Base-by-base conservation (phyloP, 2,113 vertebrate genomes). In the Scomber colias region DNA sequence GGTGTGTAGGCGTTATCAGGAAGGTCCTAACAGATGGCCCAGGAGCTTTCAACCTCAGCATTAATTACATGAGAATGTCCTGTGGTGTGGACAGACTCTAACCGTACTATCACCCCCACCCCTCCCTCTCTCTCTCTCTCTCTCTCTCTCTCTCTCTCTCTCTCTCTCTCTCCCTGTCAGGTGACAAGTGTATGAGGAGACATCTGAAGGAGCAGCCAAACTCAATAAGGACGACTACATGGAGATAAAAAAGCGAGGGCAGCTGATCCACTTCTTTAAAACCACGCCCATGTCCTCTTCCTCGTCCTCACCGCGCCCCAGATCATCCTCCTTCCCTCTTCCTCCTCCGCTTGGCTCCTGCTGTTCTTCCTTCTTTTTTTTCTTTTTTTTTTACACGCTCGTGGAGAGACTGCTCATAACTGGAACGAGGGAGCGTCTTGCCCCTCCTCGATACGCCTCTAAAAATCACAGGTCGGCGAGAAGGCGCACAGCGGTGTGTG, bases 1-100 rank as follows among this genome's bases (percentile, higher is more conserved):
- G 68, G 74, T 78, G 86, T 67, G 87, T 59, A 68, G 71, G 48
- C 62, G 54, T 63, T 70, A 81, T 86, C 87, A 80, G 90, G 88
- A 79, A 82, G 80, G 77, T 91, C 80, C 68, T 46, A 85, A 80
- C 92, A 94, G 94, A 94, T 95, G 92, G 93, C 87, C 72, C 19
- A 65, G 69, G 76, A 83, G 85, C 90, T 91, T 83, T 86, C 84
- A 9, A 83, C 81, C 86, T 83, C 77, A 57, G 70, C 79, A 77
- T 89, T 94, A 93, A 94, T 94, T 93, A 89, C 85, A 93, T 68
- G 66, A 79, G 72, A 88, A 90, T 50, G 63, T 89, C 91, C 91
- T 83, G 86, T 77, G 66, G 89, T 74, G 90, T 88, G 17, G 60
- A 71, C 68, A 77, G 54, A 61, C 74, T 76, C 86, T 87, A 81